Evolutionary conservation across 2,888 invertebrate genomes (phyloP).

Genomic region (Melipona bicolor): DNA sequence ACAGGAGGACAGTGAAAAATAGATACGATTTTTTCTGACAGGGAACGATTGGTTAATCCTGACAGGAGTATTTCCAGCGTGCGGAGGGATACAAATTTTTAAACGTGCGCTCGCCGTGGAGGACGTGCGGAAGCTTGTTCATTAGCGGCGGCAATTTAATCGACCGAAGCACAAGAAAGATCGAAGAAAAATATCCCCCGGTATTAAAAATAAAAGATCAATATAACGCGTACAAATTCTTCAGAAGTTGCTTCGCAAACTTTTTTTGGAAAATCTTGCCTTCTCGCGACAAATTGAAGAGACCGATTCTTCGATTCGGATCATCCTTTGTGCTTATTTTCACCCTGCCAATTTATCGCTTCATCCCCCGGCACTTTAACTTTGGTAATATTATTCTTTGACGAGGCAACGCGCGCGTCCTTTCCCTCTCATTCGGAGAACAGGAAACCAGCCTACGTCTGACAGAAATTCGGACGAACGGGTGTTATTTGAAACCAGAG

Average conservation of each 20-base stretch:
- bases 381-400: neutral
- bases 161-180: no score
- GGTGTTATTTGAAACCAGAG: constrained; percentile 1
- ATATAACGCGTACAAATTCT: no score
- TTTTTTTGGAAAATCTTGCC: neutral
- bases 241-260: neutral
- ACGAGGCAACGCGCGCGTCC: neutral
- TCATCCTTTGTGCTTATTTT: neutral
- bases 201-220: no score
- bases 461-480: neutral
- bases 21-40: constrained; percentile 9
- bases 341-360: neutral
- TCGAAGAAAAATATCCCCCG: no score
- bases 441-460: neutral
- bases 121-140: neutral
- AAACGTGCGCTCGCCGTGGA: neutral
- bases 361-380: neutral
- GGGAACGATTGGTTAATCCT: constrained; percentile 9
- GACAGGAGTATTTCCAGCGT: neutral
- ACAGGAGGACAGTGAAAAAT: neutral
- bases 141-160: no score
- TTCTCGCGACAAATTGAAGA: no score
- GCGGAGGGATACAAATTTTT: neutral
- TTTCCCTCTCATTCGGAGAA: neutral
- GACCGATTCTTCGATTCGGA: no score